A percentile compares a stretch with the other conserved stretches of the same genome.
Evolutionary conservation across 2,797 vertebrate genomes (phyloP).

Genomic region (Protonibea diacanthus): DNA sequence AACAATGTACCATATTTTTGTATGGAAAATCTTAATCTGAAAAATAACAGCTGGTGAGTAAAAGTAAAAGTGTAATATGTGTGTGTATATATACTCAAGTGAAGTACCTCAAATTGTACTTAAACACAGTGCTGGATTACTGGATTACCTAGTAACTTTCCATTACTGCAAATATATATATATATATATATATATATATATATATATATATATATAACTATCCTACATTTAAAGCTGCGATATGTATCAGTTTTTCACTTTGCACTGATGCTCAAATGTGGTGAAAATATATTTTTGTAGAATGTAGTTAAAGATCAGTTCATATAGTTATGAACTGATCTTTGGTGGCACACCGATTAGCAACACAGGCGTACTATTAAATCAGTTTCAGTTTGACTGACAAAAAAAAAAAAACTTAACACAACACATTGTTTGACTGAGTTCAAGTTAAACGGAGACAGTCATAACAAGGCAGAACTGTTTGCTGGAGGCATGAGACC

Average conservation of each 20-base stretch:
- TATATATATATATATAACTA: too few relatives aligned
- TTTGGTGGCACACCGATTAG: background rate
- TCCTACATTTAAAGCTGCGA: background rate
- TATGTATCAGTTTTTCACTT: background rate
- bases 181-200: too few relatives aligned
- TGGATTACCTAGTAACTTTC: background rate
- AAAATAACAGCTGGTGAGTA: background rate
- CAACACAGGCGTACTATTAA: background rate
- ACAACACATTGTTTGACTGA: background rate
- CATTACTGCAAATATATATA: background rate
- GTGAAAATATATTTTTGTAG: background rate
- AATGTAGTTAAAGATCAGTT: too few relatives aligned
- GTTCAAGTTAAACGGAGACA: background rate
- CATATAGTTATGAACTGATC: background rate
- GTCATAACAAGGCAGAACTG: background rate
- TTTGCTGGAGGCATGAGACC: background rate
- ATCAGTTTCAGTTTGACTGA: background rate
- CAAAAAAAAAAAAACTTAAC: background rate
- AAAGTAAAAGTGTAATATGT: background rate
- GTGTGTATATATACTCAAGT: background rate
- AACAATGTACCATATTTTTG: background rate
- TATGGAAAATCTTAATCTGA: background rate
- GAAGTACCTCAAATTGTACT: background rate
- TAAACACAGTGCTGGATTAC: background rate
- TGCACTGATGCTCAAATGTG: background rate